phyloP scores from a whole-genome alignment of 2,888 invertebrate genomes.

The Thera britannica region DNA sequence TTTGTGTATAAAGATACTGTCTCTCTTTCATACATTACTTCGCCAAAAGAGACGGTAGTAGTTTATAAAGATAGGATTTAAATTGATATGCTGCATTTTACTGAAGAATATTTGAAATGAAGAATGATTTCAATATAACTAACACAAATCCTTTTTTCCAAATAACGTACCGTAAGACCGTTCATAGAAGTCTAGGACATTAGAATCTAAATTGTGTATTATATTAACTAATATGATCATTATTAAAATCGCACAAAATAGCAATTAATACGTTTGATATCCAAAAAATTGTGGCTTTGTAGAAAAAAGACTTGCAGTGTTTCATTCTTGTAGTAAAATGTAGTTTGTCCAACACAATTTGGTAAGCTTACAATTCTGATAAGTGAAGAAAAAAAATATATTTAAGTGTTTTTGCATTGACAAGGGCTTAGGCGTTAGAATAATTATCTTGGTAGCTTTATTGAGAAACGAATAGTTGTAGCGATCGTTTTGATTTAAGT shows the following conservation, averaged over 20 bases:
- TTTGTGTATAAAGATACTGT: slow-evolving; percentile 37
- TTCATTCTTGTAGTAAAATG: slow-evolving; percentile 18
- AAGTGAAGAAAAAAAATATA: slow-evolving; percentile 4
- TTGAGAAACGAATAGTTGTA: slow-evolving; percentile 14
- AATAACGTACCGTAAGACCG: not conserved
- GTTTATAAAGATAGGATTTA: slow-evolving; percentile 8
- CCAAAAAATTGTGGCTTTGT: slow-evolving; percentile 1
- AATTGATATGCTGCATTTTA: slow-evolving; percentile 18
- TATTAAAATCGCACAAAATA: slow-evolving; percentile 20
- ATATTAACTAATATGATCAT: not conserved
- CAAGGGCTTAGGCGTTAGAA: slow-evolving; percentile 20
- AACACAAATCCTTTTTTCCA: not conserved
- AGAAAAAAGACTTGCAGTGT: not conserved
- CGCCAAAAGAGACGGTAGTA: slow-evolving; percentile 24
- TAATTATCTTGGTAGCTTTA: slow-evolving; percentile 38
- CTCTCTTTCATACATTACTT: slow-evolving; percentile 22
- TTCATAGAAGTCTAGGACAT: not conserved
- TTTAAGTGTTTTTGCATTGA: slow-evolving; percentile 26
- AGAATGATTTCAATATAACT: not conserved
- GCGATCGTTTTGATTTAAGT: slow-evolving; percentile 6
- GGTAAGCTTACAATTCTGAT: slow-evolving; percentile 14
- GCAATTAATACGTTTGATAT: slow-evolving; percentile 2
- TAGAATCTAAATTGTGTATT: not conserved
- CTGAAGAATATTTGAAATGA: slow-evolving; percentile 9
- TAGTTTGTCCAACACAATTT: slow-evolving; percentile 9